A percentile compares a stretch with the other conserved stretches of the same genome.
These are phyloP conservation scores for Siniperca scherzeri DNA, from an alignment of 2,797 vertebrate genomes.

Conservation along the genomic window DNA sequence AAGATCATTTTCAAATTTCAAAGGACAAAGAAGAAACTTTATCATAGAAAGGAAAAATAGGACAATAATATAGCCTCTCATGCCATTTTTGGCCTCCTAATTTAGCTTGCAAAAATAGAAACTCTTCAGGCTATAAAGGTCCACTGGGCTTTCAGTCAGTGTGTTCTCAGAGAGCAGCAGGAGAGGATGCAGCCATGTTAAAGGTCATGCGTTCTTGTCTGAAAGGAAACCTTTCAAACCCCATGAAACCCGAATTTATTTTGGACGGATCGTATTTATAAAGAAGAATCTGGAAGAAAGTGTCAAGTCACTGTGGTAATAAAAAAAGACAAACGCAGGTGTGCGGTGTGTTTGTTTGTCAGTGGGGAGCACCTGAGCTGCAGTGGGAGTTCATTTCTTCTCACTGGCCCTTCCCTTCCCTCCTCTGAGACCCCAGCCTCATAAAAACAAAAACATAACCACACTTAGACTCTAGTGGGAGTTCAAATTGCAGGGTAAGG, in stretches of 20 bases:
- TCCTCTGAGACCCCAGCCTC: conserved; percentile 2
- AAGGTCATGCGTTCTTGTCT: conserved; percentile 57
- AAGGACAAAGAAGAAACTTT: conserved; percentile 51
- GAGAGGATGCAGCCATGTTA: conserved; percentile 43
- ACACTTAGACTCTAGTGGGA: conserved; percentile 44
- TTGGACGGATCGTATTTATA: not conserved
- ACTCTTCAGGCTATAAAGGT: conserved; percentile 65
- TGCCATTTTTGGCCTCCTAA: conserved; percentile 73
- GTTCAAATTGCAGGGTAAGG: conserved; percentile 41
- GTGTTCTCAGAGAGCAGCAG: conserved; percentile 52
- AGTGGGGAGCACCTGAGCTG: conserved; percentile 28
- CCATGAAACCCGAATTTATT: not conserved
- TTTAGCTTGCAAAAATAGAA: conserved; percentile 73
- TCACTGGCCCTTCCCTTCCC: not conserved
- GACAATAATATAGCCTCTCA: conserved; percentile 53
- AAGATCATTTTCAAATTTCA: conserved; percentile 39
- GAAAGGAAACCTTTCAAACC: conserved; percentile 17
- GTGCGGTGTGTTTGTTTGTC: conserved; percentile 11
- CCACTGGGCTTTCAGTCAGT: conserved; percentile 61
- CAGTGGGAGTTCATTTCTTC: not conserved
- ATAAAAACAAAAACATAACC: conserved; percentile 38
- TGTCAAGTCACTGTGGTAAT: not conserved
- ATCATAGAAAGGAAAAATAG: conserved; percentile 56
- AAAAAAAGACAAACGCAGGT: not conserved
- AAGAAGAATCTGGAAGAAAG: not conserved